phyloP scores from a whole-genome alignment of 1,140 invertebrate genomes.

The Mesaphorura yosii region DNA sequence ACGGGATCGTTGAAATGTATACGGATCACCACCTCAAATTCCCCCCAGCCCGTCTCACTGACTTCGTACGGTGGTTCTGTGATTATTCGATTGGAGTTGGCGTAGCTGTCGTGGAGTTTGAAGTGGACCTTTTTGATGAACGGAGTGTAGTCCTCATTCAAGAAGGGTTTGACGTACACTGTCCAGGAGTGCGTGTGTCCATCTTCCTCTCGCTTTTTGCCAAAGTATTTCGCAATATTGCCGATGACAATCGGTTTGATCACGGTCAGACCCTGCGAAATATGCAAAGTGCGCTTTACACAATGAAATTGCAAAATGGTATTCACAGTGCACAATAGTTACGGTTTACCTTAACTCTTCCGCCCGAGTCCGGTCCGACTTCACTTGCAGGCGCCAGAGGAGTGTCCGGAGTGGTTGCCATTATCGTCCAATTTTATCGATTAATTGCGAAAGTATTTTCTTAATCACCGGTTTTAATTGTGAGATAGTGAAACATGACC shows the following conservation, averaged over 20 bases:
- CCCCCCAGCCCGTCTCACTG: conserved; percentile 98
- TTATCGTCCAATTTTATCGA: too few species aligned
- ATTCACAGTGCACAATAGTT: too few species aligned
- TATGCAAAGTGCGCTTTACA: too few species aligned
- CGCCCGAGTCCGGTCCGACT: conserved; percentile 68
- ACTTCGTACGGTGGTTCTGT: conserved; percentile 94
- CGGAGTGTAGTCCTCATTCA: conserved; percentile 83
- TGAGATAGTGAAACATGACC: too few species aligned
- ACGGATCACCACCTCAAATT: conserved; percentile 98
- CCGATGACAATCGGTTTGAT: conserved; percentile 96
- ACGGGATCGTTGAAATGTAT: conserved; percentile 96
- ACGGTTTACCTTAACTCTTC: conserved; percentile 55
- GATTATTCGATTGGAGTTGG: conserved; percentile 66
- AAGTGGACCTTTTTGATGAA: conserved; percentile 97
- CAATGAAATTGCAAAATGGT: too few species aligned
- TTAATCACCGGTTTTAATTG: too few species aligned
- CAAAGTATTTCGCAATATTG: conserved; percentile 88
- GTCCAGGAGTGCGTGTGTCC: conserved; percentile 99
- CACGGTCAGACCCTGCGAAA: conserved; percentile 68
- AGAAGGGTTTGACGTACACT: conserved; percentile 90
- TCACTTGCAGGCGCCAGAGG: conserved; percentile 48
- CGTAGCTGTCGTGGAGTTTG: conserved; percentile 93
- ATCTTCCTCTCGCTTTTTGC: conserved; percentile 93
- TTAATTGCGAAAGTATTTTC: too few species aligned
- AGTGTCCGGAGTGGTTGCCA: too few species aligned